These are phyloP conservation scores for Lasioglossum lativentre DNA, from an alignment of 2,888 invertebrate species.

Conservation along the genomic window DNA sequence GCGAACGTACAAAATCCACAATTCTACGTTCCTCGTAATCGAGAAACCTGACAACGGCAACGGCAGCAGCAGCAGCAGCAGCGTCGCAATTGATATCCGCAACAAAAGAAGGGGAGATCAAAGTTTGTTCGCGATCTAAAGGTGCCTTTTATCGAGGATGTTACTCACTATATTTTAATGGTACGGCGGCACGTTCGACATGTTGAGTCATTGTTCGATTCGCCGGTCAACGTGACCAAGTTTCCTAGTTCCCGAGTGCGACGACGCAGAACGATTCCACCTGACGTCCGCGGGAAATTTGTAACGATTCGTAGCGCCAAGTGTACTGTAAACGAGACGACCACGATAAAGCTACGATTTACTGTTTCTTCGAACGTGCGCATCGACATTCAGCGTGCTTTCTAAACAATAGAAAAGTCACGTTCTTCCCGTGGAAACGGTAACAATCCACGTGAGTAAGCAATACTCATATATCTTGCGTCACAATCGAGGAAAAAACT, in stretches of 20 bases:
- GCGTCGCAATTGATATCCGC: slow-evolving; percentile 43
- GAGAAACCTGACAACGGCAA: background rate
- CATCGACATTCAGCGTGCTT: slow-evolving; percentile 5
- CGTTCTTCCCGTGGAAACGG: background rate
- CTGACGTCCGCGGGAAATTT: slow-evolving; percentile 57
- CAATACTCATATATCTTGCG: background rate
- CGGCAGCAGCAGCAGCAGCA: too few relatives aligned
- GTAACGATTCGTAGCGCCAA: slow-evolving; percentile 32
- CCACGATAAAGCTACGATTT: slow-evolving; percentile 18
- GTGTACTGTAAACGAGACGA: slow-evolving; percentile 28
- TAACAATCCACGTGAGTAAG: slow-evolving; percentile 6
- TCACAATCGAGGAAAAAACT: background rate
- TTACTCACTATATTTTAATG: slow-evolving; percentile 63
- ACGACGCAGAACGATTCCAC: slow-evolving; percentile 44
- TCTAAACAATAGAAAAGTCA: slow-evolving; percentile 13
- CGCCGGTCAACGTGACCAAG: slow-evolving; percentile 50
- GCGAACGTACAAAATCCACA: background rate
- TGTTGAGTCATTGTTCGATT: slow-evolving; percentile 59
- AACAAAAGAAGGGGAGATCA: slow-evolving; percentile 26
- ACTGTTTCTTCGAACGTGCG: slow-evolving; percentile 8
- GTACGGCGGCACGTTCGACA: slow-evolving; percentile 53
- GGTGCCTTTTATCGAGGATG: slow-evolving; percentile 49
- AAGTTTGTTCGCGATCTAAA: slow-evolving; percentile 42
- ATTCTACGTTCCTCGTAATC: background rate
- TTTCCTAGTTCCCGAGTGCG: slow-evolving; percentile 32